phyloP scores from a whole-genome alignment of 2,113 vertebrate genomes.

The Platysternon megacephalum region DNA sequence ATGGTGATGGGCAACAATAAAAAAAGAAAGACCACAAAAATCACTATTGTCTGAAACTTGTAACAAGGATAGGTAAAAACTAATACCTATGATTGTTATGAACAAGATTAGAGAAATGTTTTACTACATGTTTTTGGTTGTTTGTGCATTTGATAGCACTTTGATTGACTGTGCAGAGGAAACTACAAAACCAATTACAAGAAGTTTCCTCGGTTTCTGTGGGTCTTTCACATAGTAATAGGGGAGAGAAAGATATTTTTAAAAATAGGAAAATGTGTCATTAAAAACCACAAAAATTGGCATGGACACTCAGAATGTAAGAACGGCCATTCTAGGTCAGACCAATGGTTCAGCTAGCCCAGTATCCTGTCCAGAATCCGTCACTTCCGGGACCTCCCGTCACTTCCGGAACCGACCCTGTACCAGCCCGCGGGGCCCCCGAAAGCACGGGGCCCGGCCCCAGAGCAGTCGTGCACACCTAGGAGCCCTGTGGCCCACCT shows the following conservation, averaged over 20 bases:
- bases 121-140: constrained; percentile 11
- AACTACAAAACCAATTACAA: too few relatives aligned
- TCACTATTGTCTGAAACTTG: background rate
- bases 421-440: too few relatives aligned
- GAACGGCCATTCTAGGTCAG: too few relatives aligned
- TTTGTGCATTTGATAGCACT: constrained; percentile 49
- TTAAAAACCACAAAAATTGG: constrained; percentile 44
- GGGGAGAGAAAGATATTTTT: constrained; percentile 57
- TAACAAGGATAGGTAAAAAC: background rate
- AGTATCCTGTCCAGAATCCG: too few relatives aligned
- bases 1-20: background rate
- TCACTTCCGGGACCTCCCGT: too few relatives aligned
- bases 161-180: background rate
- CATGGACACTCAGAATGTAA: too few relatives aligned
- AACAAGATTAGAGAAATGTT: background rate
- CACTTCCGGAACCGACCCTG: too few relatives aligned
- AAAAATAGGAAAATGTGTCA: constrained; percentile 47
- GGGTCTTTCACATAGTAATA: constrained; percentile 58
- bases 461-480: too few relatives aligned
- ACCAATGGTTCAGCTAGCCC: too few relatives aligned
- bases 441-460: too few relatives aligned
- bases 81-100: background rate
- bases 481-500: too few relatives aligned
- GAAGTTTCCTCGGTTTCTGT: background rate
- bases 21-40: background rate